Evolutionary conservation across 1,140 invertebrate species (phyloP).

Genomic region (Drosophila orena): DNA sequence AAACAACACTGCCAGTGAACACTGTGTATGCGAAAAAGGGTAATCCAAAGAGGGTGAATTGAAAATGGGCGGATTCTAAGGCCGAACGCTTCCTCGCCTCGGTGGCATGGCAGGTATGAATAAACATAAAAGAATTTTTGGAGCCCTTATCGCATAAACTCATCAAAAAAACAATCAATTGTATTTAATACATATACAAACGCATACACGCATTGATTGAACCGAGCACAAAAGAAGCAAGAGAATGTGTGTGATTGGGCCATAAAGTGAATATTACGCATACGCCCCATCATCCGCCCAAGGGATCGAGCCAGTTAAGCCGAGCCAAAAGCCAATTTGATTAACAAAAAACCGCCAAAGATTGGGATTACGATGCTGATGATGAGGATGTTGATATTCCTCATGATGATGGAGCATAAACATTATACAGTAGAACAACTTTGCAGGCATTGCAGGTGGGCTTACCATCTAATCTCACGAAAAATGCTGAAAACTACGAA

Average conservation of each 20-base stretch:
- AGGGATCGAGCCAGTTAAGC: slow-evolving; percentile 31
- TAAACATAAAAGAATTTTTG: slow-evolving; percentile 71
- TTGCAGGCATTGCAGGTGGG: slow-evolving; percentile 7
- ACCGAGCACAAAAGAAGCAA: slow-evolving; percentile 61
- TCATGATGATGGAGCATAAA: slow-evolving; percentile 3
- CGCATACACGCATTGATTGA: slow-evolving; percentile 40
- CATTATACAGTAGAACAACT: slow-evolving; percentile 2
- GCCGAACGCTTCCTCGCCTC: slow-evolving; percentile 20
- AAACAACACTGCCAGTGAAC: slow-evolving; percentile 14
- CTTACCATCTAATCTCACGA: slow-evolving; percentile 9
- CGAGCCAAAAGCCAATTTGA: slow-evolving; percentile 55
- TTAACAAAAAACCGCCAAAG: slow-evolving; percentile 45
- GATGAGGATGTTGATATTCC: slow-evolving; percentile 3
- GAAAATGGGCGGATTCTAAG: neutral
- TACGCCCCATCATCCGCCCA: slow-evolving; percentile 46
- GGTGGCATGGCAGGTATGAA: slow-evolving; percentile 59
- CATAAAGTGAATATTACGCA: slow-evolving; percentile 69
- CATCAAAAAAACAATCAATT: slow-evolving; percentile 74
- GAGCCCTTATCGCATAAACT: slow-evolving; percentile 65
- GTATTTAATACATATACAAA: slow-evolving; percentile 55
- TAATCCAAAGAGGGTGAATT: slow-evolving; percentile 6
- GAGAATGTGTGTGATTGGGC: slow-evolving; percentile 31
- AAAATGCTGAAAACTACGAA: slow-evolving; percentile 9
- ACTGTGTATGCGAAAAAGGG: slow-evolving; percentile 22
- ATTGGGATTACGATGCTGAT: slow-evolving; percentile 3